These are phyloP conservation scores for Eulemur rubriventer DNA, from an alignment of 2,797 vertebrate species.

Conservation along the genomic window DNA sequence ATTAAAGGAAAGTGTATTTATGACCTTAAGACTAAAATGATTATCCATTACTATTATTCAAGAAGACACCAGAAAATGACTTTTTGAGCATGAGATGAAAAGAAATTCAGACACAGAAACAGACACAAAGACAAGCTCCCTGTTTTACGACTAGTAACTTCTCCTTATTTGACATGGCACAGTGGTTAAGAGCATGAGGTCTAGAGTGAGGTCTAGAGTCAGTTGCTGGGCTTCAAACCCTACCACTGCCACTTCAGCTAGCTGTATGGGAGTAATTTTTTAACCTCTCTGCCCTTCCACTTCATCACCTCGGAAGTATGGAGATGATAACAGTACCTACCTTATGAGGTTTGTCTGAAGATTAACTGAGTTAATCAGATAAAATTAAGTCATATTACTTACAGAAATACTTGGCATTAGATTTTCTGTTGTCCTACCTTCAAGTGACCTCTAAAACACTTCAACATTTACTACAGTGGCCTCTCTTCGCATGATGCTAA, in stretches of 20 bases:
- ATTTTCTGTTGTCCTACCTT: not conserved
- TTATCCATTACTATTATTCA: not conserved
- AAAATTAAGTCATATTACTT: not conserved
- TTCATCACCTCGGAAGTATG: not conserved
- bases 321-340: not conserved
- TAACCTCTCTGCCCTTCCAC: not conserved
- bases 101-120: not conserved
- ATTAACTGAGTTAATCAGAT: not conserved
- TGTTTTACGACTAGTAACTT: not conserved
- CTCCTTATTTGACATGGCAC: not conserved
- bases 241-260: not conserved
- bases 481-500: not conserved
- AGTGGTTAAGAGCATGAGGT: not conserved
- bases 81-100: not conserved
- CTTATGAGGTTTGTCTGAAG: not conserved
- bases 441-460: not conserved
- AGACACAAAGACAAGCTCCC: not conserved
- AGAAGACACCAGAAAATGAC: constrained; percentile 12
- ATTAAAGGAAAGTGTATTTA: not conserved
- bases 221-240: not conserved
- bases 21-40: not conserved
- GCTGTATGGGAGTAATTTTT: not conserved
- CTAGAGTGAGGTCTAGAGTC: not conserved
- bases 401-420: not conserved
- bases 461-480: not conserved